phyloP scores from a whole-genome alignment of 2,888 invertebrate genomes.

The Callyntrura sp. region DNA sequence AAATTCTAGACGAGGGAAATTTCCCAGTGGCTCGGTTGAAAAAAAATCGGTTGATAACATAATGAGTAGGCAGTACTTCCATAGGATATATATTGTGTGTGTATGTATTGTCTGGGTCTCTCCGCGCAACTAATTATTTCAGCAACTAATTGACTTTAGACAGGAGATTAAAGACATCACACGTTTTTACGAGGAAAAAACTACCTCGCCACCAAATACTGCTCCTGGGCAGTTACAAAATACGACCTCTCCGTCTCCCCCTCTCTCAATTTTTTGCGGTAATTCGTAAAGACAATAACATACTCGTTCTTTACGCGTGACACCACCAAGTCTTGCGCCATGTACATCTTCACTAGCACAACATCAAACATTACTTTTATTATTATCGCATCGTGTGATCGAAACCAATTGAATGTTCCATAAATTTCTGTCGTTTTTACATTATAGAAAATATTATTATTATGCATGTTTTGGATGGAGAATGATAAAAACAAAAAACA shows the following conservation, averaged over 20 bases:
- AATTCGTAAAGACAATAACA: constrained; percentile 27
- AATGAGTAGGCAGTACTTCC: constrained; percentile 37
- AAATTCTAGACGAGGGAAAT: constrained; percentile 47
- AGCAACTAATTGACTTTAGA: constrained; percentile 72
- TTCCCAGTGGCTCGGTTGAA: constrained; percentile 16
- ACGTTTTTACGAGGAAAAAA: constrained; percentile 55
- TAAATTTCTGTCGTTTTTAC: constrained; percentile 33
- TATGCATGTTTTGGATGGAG: constrained; percentile 20
- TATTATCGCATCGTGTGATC: constrained; percentile 60
- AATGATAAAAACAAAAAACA: constrained; percentile 52
- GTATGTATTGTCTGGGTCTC: neutral
- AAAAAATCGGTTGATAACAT: constrained; percentile 27
- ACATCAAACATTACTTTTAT: constrained; percentile 29
- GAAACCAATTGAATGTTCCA: constrained; percentile 53
- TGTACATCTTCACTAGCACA: neutral
- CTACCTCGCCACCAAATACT: neutral
- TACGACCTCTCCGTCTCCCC: constrained; percentile 31
- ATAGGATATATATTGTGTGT: neutral
- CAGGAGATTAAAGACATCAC: constrained; percentile 67
- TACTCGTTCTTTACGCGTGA: constrained; percentile 28
- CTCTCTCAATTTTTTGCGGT: neutral
- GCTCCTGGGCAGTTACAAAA: neutral
- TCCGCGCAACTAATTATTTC: constrained; percentile 67
- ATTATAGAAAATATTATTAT: constrained; percentile 12
- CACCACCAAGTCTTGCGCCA: neutral